Conservation (phyloP, 2,888 invertebrate genomes). For the Trachelus iudaicus region DNA sequence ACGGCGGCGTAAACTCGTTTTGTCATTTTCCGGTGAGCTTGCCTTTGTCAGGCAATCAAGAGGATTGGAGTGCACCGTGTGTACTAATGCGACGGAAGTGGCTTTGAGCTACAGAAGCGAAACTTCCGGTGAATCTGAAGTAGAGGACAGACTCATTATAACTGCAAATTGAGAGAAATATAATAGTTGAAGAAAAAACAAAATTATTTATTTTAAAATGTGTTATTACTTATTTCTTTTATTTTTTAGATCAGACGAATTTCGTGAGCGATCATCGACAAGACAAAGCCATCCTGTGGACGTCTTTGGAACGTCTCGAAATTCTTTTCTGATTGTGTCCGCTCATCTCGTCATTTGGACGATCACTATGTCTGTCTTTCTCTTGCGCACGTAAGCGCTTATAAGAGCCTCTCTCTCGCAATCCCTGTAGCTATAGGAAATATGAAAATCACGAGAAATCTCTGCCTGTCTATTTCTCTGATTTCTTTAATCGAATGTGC, state of each 20-base stretch:
- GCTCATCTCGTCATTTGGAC: too few species aligned
- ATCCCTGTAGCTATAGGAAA: background rate
- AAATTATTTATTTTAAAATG: too few species aligned
- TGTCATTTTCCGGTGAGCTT: background rate
- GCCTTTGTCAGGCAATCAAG: background rate
- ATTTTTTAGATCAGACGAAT: background rate
- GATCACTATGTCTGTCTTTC: background rate
- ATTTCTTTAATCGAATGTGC: background rate
- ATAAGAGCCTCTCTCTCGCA: background rate
- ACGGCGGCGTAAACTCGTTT: background rate
- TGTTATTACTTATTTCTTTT: too few species aligned
- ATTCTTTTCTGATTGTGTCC: too few species aligned
- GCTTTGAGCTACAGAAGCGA: background rate
- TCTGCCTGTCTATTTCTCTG: background rate
- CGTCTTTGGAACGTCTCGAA: too few species aligned
- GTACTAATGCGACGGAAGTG: background rate
- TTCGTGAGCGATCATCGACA: background rate
- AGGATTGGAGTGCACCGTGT: background rate
- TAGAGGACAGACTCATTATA: background rate
- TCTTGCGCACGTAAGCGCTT: background rate
- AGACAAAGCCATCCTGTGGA: too few species aligned
- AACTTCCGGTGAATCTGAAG: background rate
- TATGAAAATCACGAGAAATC: background rate
- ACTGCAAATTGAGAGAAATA: background rate
- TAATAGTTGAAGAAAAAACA: background rate